Conservation (phyloP, 2,888 invertebrate species). For the Noctua janthina region DNA sequence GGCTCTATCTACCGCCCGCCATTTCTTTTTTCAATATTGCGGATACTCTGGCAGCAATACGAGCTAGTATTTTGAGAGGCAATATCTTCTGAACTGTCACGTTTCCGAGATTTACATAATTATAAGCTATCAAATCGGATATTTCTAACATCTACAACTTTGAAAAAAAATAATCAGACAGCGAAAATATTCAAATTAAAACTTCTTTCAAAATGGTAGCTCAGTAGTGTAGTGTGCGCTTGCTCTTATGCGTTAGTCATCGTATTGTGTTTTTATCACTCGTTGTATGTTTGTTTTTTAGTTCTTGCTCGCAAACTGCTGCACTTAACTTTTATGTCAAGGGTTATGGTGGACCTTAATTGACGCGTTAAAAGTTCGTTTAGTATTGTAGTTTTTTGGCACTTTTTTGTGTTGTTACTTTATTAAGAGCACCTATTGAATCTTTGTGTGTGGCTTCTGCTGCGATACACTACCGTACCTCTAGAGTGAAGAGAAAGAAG, state of each 20-base stretch:
- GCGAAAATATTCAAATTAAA: not conserved
- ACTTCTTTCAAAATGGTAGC: not conserved
- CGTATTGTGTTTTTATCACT: constrained; percentile 64
- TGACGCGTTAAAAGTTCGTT: constrained; percentile 49
- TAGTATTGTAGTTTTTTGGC: constrained; percentile 15
- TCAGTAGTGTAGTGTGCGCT: constrained; percentile 33
- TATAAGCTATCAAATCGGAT: not conserved
- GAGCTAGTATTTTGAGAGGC: not conserved
- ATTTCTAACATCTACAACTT: not conserved
- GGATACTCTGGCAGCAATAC: not conserved
- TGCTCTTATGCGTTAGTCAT: constrained; percentile 52
- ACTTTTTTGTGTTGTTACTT: constrained; percentile 21
- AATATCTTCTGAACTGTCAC: not conserved
- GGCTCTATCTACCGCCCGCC: not conserved
- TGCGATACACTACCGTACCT: not conserved
- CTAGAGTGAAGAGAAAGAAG: not conserved
- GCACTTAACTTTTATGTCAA: constrained; percentile 59
- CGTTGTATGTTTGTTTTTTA: constrained; percentile 53
- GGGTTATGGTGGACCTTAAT: constrained; percentile 51
- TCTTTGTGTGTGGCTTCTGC: constrained; percentile 28
- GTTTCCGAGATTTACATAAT: not conserved
- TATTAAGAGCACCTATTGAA: not conserved
- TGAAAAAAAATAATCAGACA: not conserved
- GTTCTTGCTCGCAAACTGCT: constrained; percentile 59
- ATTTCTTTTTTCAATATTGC: not conserved